phyloP scores from a whole-genome alignment of 2,888 invertebrate genomes.

The Malacosoma neustria region DNA sequence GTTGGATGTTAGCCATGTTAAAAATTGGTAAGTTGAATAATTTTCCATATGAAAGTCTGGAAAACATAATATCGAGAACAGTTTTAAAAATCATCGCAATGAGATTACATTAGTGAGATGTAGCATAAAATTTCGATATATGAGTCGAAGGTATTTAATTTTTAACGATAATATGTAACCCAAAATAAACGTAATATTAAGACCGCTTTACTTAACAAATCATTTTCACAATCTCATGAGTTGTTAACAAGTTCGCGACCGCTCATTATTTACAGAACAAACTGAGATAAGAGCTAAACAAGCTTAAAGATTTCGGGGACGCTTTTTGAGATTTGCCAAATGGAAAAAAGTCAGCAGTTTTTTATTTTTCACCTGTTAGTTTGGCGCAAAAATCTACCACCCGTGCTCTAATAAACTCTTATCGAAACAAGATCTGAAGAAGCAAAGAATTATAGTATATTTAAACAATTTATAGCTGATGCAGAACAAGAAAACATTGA shows the following conservation, averaged over 20 bases:
- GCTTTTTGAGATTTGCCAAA: slow-evolving; percentile 48
- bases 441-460: slow-evolving; percentile 68
- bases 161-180: too few species aligned
- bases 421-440: slow-evolving; percentile 54
- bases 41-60: too few species aligned
- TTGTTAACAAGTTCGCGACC: slow-evolving; percentile 49
- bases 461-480: slow-evolving; percentile 65
- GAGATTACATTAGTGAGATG: too few species aligned
- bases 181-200: not conserved
- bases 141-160: too few species aligned
- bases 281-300: slow-evolving; percentile 50
- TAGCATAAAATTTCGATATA: too few species aligned
- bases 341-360: slow-evolving; percentile 34
- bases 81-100: too few species aligned
- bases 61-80: too few species aligned
- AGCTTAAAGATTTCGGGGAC: slow-evolving; percentile 31
- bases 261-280: slow-evolving; percentile 59
- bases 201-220: slow-evolving; percentile 13
- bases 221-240: slow-evolving; percentile 25
- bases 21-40: too few species aligned
- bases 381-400: slow-evolving; percentile 52
- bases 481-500: slow-evolving; percentile 56
- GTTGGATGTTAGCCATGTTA: too few species aligned
- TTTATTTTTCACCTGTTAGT: slow-evolving; percentile 49
- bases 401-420: slow-evolving; percentile 66